Evolutionary conservation across 2,888 invertebrate genomes (phyloP).

Genomic region (Sycophila texana): DNA sequence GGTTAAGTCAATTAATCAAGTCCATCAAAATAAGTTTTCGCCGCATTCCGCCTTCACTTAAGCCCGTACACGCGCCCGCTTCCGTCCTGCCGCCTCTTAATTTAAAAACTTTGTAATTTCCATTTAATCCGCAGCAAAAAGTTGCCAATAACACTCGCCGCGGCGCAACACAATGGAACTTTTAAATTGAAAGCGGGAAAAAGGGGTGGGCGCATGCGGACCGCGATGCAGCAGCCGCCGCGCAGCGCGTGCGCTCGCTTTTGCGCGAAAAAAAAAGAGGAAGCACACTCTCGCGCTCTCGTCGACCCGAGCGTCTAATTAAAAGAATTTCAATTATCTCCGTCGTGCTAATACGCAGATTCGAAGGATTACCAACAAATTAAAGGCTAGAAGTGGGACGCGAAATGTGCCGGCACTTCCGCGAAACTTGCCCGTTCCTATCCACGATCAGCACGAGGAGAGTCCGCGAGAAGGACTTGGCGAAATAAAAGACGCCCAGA

Average conservation of each 20-base stretch:
- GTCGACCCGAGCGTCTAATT: conserved; percentile 28
- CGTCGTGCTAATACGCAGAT: conserved; percentile 37
- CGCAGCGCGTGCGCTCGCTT: background rate
- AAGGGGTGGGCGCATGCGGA: no score
- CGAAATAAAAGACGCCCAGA: background rate
- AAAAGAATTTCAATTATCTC: conserved; percentile 53
- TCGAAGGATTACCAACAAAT: conserved; percentile 45
- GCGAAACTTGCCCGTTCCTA: conserved; percentile 27
- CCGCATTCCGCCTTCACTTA: conserved; percentile 3
- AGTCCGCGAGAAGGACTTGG: background rate
- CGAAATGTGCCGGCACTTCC: background rate
- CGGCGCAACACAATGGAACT: conserved; percentile 31
- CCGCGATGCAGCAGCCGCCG: background rate
- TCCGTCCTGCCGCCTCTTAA: conserved; percentile 32
- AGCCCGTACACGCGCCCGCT: background rate
- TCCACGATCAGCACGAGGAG: conserved; percentile 1
- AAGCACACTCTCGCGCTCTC: background rate
- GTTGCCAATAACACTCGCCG: conserved; percentile 22
- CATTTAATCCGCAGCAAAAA: conserved; percentile 44
- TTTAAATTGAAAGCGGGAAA: conserved; percentile 42
- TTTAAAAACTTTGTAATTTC: conserved; percentile 49
- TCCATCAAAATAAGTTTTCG: conserved; percentile 36
- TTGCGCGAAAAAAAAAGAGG: background rate
- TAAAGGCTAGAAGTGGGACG: conserved; percentile 36
- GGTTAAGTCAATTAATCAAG: conserved; percentile 24